Evolutionary conservation across 1,140 invertebrate species (phyloP), one percentile per base, ranked within the genome.

Genomic region (Pogonognathellus flavescens): DNA sequence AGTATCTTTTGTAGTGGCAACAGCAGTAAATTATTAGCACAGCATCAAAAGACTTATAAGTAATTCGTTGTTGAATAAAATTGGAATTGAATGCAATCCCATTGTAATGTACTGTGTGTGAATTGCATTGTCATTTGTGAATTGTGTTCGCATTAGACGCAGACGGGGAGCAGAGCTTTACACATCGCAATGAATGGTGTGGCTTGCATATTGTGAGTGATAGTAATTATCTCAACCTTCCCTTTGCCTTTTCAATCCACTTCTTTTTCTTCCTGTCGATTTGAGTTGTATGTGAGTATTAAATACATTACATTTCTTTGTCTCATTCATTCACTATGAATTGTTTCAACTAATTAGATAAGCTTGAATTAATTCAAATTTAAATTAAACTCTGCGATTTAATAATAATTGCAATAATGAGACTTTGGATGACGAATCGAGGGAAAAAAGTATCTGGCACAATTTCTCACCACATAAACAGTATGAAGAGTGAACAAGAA

Each of bases 341-440:
- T 76, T 76, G 70, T 76, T 31, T 76, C 25, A 76, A 31, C 70
- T 76, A 76, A 76, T 76, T 76, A 76, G 70, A 76, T 76, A 76
- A 76, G 70, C 25, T 50, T 76, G 70, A 76, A 76, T 76, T 50
- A 66, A 76, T 76, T 76, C 70, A 62, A 62, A 62, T 62, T 18
- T 10, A 50, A 76, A 50, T 76, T 76, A 76, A 76, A 18, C 70
- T 76, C 16, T 3, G 59, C 16, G 18, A 62, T 62, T 18, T 25
- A 66, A 25, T 20, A 20, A 60, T 66, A 66, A 10, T 66, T 25
- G 13, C 31, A 49, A 72, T 72, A 50, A 76, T 76, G 31, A 14
- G 70, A 76, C 13, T 76, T 76, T 18, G 70, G 31, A 76, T 76
- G 70, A 76, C 70, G 70, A 76, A 76, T 76, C 70, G 14, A 31